Conservation (phyloP, 23 tunicate genomes). For the Aplidium turbinatum region DNA sequence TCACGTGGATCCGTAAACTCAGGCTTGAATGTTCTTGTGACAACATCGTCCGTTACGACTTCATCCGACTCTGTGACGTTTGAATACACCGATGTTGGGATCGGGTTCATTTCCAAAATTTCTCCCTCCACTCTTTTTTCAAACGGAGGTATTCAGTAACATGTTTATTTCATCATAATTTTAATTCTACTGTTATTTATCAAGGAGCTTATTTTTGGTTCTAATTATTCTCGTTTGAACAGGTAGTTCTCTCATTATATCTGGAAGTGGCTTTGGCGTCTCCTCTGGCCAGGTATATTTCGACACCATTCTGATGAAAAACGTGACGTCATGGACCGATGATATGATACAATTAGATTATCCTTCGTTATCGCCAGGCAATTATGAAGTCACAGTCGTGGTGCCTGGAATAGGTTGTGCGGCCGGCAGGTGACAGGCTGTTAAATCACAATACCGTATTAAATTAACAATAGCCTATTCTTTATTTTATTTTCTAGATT, state of each 20-base stretch:
- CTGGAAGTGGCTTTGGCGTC: conserved; percentile 6
- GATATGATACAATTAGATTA: too few species aligned
- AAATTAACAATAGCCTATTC: too few species aligned
- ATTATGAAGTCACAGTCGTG: too few species aligned
- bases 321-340: neutral
- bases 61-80: neutral
- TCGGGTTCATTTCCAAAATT: conserved; percentile 7
- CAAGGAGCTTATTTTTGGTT: too few species aligned
- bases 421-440: too few species aligned
- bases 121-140: conserved; percentile 17
- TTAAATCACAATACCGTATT: too few species aligned
- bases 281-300: neutral
- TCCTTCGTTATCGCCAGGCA: too few species aligned
- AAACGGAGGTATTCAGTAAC: conserved; percentile 50
- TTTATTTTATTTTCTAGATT: too few species aligned
- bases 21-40: conserved; percentile 6
- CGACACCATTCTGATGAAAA: neutral
- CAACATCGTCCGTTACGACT: conserved; percentile 17
- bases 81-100: conserved; percentile 12
- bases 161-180: too few species aligned
- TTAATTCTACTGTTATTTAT: too few species aligned
- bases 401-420: too few species aligned
- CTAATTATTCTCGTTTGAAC: too few species aligned
- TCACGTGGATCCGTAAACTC: neutral
- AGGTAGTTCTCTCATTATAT: conserved; percentile 6